Evolutionary conservation across 2,888 invertebrate genomes (phyloP), one percentile per base, ranked within the genome.

Genomic region (Sinhomidia bicolor): DNA sequence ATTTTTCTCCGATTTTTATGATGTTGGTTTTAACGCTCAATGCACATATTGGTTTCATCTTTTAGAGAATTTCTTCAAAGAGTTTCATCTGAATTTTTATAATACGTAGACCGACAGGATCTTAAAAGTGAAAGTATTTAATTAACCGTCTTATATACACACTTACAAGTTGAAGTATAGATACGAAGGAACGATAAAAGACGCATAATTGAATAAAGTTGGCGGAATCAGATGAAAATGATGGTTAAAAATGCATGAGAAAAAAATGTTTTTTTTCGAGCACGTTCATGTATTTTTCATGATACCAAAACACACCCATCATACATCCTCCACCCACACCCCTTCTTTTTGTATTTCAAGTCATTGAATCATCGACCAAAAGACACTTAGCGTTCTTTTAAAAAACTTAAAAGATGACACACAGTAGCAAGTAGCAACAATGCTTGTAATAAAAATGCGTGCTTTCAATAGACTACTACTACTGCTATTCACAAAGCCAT

Each of bases 331-430:
- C 32, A 32, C 60, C 60, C 60, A 9, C 32, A 32, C 60, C 60
- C 60, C 26, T 60, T 5, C 23, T 9, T 17, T 20, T 57, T 57
- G 20, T 57, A 57, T 20, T 20, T n/a, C 20, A 20, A 44, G 5
- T 12, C 44, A 44, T 51, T 51, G 26, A 36, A 36, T 36, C 36
- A 36, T 3, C 36, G 7, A 36, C 36, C 4, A 36, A 3, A 7
- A 60, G 26, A 14, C 60, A 60, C 23, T 60, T 26, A 26, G 12
- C 10, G 26, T 26, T 29, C 23, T 12, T n/a, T n/a, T 26, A 26
- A 65, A 65, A 65, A 23, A 32, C 36, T 68, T 2, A 41, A 74
- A 76, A 76, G 51, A 51, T 76, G 76, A 76, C 76, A 76, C 76
- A 76, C 3, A 36, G n/a, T n/a, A 36, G 36, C 36, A 3, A n/a